phyloP scores from a whole-genome alignment of 2,113 vertebrate genomes.

The Sceloporus tristichus region DNA sequence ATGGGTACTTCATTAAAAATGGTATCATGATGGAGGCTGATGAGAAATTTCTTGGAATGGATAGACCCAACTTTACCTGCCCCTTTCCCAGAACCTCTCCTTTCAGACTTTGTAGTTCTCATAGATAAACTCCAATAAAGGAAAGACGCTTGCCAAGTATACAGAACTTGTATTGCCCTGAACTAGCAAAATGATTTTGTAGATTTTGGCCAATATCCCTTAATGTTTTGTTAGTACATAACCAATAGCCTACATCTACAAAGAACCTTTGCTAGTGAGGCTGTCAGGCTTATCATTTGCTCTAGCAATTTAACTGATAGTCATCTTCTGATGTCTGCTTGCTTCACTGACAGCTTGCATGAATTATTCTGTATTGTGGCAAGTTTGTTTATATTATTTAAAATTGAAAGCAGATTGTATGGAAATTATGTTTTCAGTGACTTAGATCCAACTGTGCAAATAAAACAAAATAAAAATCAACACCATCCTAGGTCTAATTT shows the following conservation, averaged over 20 bases:
- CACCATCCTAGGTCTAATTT: conserved; percentile 26
- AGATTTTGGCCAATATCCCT: neutral
- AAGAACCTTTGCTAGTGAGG: neutral
- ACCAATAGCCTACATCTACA: neutral
- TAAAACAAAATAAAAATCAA: neutral
- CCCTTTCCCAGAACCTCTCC: too few relatives aligned
- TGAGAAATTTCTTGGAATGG: neutral
- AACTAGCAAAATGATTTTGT: neutral
- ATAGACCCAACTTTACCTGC: neutral
- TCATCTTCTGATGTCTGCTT: neutral
- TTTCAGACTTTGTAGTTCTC: neutral
- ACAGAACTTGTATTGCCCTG: neutral
- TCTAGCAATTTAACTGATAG: neutral
- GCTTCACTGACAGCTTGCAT: conserved; percentile 6
- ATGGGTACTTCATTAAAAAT: too few relatives aligned
- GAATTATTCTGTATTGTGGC: conserved; percentile 9
- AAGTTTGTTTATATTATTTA: conserved; percentile 41
- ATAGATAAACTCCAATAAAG: neutral
- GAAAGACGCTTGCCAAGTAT: neutral
- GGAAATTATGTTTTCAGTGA: conserved; percentile 41
- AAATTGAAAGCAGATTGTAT: conserved; percentile 6
- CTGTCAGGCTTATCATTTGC: neutral
- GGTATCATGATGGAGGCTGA: too few relatives aligned
- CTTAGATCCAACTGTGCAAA: conserved; percentile 28
- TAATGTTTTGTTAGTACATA: neutral